Base-by-base conservation (phyloP, 2,888 invertebrate species). In the Folsomia candida region DNA sequence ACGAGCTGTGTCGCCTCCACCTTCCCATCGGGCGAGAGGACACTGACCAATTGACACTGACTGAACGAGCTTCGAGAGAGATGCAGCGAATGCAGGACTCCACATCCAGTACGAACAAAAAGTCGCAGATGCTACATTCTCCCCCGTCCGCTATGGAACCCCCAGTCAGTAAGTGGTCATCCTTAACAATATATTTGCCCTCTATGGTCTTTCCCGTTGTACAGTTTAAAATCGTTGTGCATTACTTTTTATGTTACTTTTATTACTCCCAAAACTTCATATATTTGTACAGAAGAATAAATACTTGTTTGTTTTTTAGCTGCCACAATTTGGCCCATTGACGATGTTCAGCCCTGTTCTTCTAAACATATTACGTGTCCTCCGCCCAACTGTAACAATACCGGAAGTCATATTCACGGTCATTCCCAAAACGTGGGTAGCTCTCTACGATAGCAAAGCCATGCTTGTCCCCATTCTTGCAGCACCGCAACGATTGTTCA, bases 31-130 rank as follows among this genome's bases (percentile, higher is more conserved):
- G n/a, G n/a, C 59, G 80, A 51, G 88, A 88, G 82, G 88, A 88
- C 82, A 86, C 87, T 72, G 88, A 87, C 82, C 85, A 86, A 80
- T 82, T 86, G 81, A 86, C 85, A 76, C 83, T 86, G 76, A 85
- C 86, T 80, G 86, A 86, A 82, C 83, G 85, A 77, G 85, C 85
- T 47, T 79, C 79, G 76, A 81, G 75, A 59, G 76, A 74, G 70
- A 76, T 76, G 73, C 76, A 76, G 65, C 69, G 73, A 65, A 71
- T 73, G 70, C 70, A 72, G 24, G 65, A 72, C 26, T 62, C 66
- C 25, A 54, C 68, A 29, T 58, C 66, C 18, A 70, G 73, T 27
- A 67, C 64, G 9, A 70, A 64, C 18, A 62, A 62, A 37, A 24
- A 54, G 24, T 54, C 65, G 4, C 65, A 65, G 64, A 65, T 66